These are phyloP conservation scores for Octopus sinensis DNA, from an alignment of 1,140 invertebrate genomes.

Conservation along the genomic window DNA sequence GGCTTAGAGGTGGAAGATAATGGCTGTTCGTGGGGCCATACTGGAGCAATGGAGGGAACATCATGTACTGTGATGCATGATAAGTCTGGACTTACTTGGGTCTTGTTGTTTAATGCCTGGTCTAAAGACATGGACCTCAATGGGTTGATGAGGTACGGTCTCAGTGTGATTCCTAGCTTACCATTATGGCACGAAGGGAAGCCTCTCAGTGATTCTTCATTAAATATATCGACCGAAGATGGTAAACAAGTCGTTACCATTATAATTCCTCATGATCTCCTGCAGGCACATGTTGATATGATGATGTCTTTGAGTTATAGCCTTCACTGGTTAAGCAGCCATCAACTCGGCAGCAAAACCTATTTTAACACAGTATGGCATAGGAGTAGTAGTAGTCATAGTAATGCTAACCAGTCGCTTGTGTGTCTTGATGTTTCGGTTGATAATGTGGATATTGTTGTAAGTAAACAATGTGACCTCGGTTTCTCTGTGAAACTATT, in stretches of 20 bases:
- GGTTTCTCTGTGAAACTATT: constrained; percentile 11
- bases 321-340: constrained; percentile 19
- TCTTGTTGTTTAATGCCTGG: constrained; percentile 46
- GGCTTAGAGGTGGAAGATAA: constrained; percentile 48
- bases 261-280: constrained; percentile 17
- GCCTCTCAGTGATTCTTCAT: constrained; percentile 4
- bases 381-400: background rate
- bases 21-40: constrained; percentile 47
- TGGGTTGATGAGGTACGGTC: constrained; percentile 46
- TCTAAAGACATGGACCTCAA: constrained; percentile 48
- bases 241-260: constrained; percentile 29
- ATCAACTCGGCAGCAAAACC: background rate
- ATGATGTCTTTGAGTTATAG: constrained; percentile 23
- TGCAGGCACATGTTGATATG: constrained; percentile 10
- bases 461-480: background rate
- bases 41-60: constrained; percentile 51
- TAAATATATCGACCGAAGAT: constrained; percentile 26
- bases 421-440: background rate
- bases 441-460: background rate
- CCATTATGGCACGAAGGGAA: constrained; percentile 19
- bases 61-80: constrained; percentile 39
- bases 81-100: constrained; percentile 44
- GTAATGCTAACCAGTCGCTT: background rate
- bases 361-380: constrained; percentile 29
- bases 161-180: constrained; percentile 25